These are phyloP conservation scores for Pseudoips prasinana DNA, from an alignment of 2,888 invertebrate species.

Conservation along the genomic window DNA sequence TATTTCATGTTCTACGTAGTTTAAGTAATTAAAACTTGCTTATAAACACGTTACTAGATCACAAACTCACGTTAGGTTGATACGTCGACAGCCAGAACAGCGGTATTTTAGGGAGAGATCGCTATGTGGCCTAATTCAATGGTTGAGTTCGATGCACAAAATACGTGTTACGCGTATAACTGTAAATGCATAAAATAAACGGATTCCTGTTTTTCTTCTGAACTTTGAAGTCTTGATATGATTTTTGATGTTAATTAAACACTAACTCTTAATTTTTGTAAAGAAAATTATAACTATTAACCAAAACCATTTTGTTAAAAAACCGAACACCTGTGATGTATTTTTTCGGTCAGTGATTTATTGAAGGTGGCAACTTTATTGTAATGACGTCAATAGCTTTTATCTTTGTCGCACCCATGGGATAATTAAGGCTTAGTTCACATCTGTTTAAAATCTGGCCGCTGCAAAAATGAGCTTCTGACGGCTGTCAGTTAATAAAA, in stretches of 20 bases:
- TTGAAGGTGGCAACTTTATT: conserved; percentile 39
- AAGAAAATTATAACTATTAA: conserved; percentile 62
- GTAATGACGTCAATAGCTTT: conserved; percentile 21
- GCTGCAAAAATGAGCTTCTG: no score
- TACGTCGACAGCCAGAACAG: conserved; percentile 82
- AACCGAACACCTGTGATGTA: conserved; percentile 64
- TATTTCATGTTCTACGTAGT: conserved; percentile 36
- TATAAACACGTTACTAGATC: conserved; percentile 46
- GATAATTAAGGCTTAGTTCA: background rate
- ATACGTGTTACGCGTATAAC: conserved; percentile 82
- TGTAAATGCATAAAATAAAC: conserved; percentile 77
- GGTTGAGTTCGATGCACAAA: conserved; percentile 81
- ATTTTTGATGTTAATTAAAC: conserved; percentile 22
- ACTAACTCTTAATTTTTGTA: conserved; percentile 35
- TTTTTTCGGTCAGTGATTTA: conserved; percentile 35
- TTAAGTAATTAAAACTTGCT: conserved; percentile 30
- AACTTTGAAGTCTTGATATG: conserved; percentile 12
- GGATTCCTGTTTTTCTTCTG: conserved; percentile 34
- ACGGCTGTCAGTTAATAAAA: no score
- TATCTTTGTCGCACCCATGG: conserved; percentile 1
- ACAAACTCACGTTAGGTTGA: conserved; percentile 76
- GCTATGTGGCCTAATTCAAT: conserved; percentile 83
- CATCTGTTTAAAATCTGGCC: no score
- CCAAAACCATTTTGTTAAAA: conserved; percentile 72
- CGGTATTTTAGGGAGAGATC: conserved; percentile 83